Base-by-base conservation (phyloP, 2,113 vertebrate species). In the Atractosteus spatula region DNA sequence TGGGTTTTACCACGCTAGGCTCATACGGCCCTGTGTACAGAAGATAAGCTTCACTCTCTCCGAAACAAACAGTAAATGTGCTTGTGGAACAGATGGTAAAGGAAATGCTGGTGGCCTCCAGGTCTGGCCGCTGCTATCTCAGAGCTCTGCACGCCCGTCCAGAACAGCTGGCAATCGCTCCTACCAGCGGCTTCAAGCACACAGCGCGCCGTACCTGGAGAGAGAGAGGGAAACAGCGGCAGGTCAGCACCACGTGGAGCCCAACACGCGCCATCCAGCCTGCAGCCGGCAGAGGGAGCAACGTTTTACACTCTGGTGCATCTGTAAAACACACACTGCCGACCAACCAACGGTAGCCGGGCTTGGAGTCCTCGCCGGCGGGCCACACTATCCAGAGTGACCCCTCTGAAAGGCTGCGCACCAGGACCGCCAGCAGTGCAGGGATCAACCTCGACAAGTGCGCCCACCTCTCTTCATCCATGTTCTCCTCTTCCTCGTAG, bases 391-490 rank as follows among this genome's bases (percentile, higher is more conserved):
- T 29, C 29, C 29, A 29, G 29, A 29, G 29, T 29, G 29, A 29
- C 29, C 29, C 29, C 29, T 29, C 47, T 51, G 47, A 51, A 7
- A 10, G 10, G 5, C 10, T 51, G 5, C 10, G 1, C 47, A 51
- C 47, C 47, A 51, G 47, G 5, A 3, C 10, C 47, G 47, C 47
- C 5, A 7, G 47, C 5, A 10, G 47, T 10, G 5, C 47, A 51
- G 10, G 47, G 47, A 51, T 10, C 2, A 51, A 10, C 5, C 47
- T 3, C 10, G 47, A 51, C 47, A 10, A 10, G 5, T 51, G 5
- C 5, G 47, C 77, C 78, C 71, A 81, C 83, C 81, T 78, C 55
- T 78, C 80, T 42, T 82, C 80, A 67, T 84, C 83, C 69, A 81
- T 77, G 70, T 79, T 79, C 45, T 76, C 80, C 65, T 80, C 78